A percentile compares a stretch with the other conserved stretches of the same genome.
phyloP scores from a whole-genome alignment of 2,113 vertebrate genomes.

The Sclerurus mexicanus region DNA sequence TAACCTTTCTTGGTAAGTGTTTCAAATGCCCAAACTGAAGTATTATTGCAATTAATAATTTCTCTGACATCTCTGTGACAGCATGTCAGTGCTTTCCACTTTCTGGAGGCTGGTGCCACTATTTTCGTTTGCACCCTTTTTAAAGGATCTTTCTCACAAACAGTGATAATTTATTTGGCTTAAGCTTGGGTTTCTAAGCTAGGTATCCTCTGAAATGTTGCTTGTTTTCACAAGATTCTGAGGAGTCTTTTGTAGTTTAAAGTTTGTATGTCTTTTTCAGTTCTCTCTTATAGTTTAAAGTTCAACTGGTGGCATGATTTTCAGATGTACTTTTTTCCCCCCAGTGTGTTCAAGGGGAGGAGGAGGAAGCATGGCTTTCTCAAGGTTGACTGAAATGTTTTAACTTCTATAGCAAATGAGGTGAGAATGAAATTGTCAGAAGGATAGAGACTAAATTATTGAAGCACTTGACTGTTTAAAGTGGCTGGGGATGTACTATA shows the following conservation, averaged over 20 bases:
- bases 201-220: neutral
- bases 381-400: slow-evolving; percentile 64
- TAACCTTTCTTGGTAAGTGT: neutral
- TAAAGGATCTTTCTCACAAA: neutral
- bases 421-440: slow-evolving; percentile 73
- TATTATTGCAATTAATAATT: neutral
- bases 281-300: neutral
- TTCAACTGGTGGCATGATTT: slow-evolving; percentile 2
- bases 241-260: neutral
- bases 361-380: slow-evolving; percentile 43
- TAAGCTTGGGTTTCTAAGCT: neutral
- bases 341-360: fast-evolving
- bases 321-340: neutral
- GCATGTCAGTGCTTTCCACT: neutral
- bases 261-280: neutral
- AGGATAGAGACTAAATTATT: slow-evolving; percentile 61
- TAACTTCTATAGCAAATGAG: slow-evolving; percentile 71
- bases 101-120: neutral
- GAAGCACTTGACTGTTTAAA: slow-evolving; percentile 44
- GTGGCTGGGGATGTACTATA: slow-evolving; percentile 34
- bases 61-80: neutral
- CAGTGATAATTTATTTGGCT: neutral
- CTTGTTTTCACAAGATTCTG: neutral
- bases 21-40: neutral
- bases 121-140: neutral